These are phyloP conservation scores for Turritopsis rubra DNA, from an alignment of 30 jellyfish, hydroid and myxozoan species.

Conservation along the genomic window DNA sequence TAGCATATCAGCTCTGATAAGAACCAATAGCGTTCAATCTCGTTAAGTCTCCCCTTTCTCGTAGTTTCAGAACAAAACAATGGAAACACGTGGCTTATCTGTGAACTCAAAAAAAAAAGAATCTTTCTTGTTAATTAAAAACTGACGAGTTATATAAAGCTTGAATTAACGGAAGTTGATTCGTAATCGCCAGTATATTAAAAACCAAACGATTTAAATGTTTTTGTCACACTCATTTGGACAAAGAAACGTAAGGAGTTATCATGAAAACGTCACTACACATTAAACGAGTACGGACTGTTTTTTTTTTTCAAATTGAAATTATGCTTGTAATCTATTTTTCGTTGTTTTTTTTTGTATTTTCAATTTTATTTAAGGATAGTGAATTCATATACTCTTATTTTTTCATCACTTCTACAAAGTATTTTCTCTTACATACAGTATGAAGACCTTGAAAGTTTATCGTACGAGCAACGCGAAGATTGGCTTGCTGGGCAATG, in stretches of 20 bases:
- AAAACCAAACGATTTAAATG: not conserved
- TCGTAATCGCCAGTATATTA: not conserved
- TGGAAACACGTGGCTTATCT: not conserved
- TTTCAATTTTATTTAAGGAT: not conserved
- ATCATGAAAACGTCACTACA: not conserved
- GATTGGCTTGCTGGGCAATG: slow-evolving; percentile 79
- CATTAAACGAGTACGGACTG: not conserved
- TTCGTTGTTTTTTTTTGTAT: too few species aligned
- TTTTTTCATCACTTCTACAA: too few species aligned
- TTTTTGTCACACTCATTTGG: not conserved
- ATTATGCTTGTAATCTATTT: too few species aligned
- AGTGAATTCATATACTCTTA: not conserved
- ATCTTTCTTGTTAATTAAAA: not conserved
- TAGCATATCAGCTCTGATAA: not conserved
- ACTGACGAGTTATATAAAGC: not conserved
- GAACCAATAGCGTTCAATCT: not conserved
- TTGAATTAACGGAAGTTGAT: not conserved
- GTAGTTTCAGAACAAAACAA: not conserved
- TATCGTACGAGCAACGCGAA: slow-evolving; percentile 40
- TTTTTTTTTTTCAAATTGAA: not conserved
- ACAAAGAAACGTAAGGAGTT: not conserved
- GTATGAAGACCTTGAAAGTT: slow-evolving; percentile 9
- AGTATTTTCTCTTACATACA: not conserved
- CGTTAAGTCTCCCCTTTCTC: not conserved
- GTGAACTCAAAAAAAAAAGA: not conserved